Evolutionary conservation across 2,113 vertebrate species (phyloP).

Genomic region (Mobula hypostoma): DNA sequence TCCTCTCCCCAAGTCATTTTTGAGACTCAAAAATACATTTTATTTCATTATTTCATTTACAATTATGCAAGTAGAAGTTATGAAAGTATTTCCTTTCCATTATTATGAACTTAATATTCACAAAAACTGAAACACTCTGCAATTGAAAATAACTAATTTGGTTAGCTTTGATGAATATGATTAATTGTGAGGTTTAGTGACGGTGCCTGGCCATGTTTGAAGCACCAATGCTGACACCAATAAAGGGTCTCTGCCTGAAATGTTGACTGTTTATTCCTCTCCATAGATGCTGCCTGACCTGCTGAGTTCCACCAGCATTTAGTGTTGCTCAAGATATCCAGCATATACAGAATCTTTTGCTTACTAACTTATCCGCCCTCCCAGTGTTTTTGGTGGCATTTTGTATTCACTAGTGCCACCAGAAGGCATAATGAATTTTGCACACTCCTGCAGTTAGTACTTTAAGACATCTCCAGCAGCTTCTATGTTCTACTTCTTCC

Average conservation of each 20-base stretch:
- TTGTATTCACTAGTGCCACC: neutral
- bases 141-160: neutral
- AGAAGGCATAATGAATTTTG: neutral
- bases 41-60: neutral
- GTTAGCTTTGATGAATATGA: neutral
- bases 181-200: neutral
- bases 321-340: too few species aligned
- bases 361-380: neutral
- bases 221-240: neutral
- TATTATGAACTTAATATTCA: neutral
- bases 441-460: neutral
- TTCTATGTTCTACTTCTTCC: neutral
- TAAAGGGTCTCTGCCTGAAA: neutral
- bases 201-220: neutral
- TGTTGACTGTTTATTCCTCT: too few species aligned
- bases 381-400: neutral
- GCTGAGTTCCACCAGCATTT: too few species aligned
- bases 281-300: too few species aligned
- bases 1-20: neutral
- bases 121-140: neutral
- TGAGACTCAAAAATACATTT: neutral
- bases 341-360: too few species aligned
- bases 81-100: neutral
- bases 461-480: neutral
- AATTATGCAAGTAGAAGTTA: neutral